Base-by-base conservation (phyloP, 2,888 invertebrate genomes). In the Halictus ligatus region DNA sequence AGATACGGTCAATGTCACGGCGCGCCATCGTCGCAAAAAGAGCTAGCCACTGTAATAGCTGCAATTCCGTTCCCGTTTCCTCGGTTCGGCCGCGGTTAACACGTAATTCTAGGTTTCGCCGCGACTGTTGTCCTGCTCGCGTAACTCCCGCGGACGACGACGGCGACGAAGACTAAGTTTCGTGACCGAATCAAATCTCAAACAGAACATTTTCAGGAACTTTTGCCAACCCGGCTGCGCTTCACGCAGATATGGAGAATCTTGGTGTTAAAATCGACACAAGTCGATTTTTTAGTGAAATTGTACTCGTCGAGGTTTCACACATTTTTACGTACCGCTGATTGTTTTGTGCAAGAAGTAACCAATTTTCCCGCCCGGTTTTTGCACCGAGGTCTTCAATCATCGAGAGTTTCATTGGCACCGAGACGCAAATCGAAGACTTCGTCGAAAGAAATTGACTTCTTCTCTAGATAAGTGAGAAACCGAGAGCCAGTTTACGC, bases 61-160 rank as follows among this genome's bases (percentile, higher is more conserved):
- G 88, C 87, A 87, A 88, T 88, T 88, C 83, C 81, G 80, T 88
- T 88, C 88, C 88, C 88, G 88, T 88, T 88, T 80, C 85, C 78
- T 80, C 78, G 83, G 85, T 88, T 87, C 80, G 81, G 67, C 67
- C 75, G 58, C 74, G 79, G 75, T 43, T 81, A 71, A 75, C 74
- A 80, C 82, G 85, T 81, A 85, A 85, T 89, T 83, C 78, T 86
- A 80, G 80, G 75, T 81, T 74, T 81, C 71, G 76, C 74, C 60
- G 73, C 75, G 69, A 79, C 71, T 75, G 75, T 80, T 84, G 77
- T 69, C 80, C 71, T 77, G 82, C 79, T 89, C 83, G 75, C 86
- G 83, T 88, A 88, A 86, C 86, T 84, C n/a, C 8, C 15, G 40
- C n/a, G n/a, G n/a, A 35, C 54, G 50, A 15, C n/a, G 58, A 58